Base-by-base conservation (phyloP, 2,113 vertebrate species). In the Otis tarda region DNA sequence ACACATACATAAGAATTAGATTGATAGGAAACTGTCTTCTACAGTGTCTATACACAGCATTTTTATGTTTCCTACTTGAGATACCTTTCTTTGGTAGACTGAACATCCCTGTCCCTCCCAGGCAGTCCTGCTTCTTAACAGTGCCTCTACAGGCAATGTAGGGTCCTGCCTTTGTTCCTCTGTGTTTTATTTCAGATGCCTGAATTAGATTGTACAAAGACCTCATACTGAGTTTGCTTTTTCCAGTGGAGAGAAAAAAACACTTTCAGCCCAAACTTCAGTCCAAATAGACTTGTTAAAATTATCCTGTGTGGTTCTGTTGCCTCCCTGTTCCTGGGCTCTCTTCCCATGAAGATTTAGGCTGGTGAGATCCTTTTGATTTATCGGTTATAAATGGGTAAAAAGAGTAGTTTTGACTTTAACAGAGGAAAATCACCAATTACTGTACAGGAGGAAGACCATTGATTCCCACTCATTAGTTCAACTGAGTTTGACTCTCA, bases 361-460 rank as follows among this genome's bases (percentile, higher is more conserved):
- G 16, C 30, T 27, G 6, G 39, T 5, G 14, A 53, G 24, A 59
- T 45, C 24, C 24, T 57, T 67, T 79, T 7, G 14, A 35, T 47
- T n/a, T 7, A 30, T 24, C 18, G 39, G 3, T 30, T 47, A 53
- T 14, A 56, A 57, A 37, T 4, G 4, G 6, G 6, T 24, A 33
- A 67, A 47, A 74, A 33, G 6, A 63, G 20, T 28, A 53, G 24
- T 15, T 13, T 47, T 25, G 5, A 50, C 27, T 78, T 43, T 7
- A 33, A n/a, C 4, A 13, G 27, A 47, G 9, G 13, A 59, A 74
- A 67, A 21, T 14, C 53, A 31, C 33, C 16, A 53, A 24, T 37
- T 60, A 39, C 12, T 60, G 11, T 7, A n/a, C 0, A 1, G 14
- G 14, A 84, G 25, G 8, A 49, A 13, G 2, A 61, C 7, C 10